Evolutionary conservation across 2,113 vertebrate genomes (phyloP), one percentile per base, ranked within the genome.

Genomic region (Scartelaos histophorus): DNA sequence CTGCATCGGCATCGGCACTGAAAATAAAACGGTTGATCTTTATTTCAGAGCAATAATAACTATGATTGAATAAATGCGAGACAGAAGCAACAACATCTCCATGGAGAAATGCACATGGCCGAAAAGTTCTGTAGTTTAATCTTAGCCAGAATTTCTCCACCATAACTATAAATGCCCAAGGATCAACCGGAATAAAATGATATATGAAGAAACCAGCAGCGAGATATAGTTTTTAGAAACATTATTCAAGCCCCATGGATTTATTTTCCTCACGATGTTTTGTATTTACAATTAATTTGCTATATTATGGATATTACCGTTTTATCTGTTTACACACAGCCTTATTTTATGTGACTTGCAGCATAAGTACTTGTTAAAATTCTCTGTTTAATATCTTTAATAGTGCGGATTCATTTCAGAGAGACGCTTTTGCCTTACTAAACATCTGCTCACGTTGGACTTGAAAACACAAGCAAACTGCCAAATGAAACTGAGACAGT

Each of bases 401-500:
- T 68, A 67, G 61, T 77, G 66, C 19, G 67, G 10, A 45, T 34
- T 7, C 38, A 58, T 25, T 38, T n/a, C 34, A n/a, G 73, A 61
- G 66, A 72, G 53, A 69, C 3, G 29, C 16, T 62, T 61, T 80
- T 4, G 68, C 56, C 62, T 69, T 81, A n/a, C 43, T 21, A 29
- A 71, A 61, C 38, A 10, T 67, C 6, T 74, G 65, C 69, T 67
- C 64, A 35, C 25, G 13, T 69, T 35, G 43, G 69, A 74, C 45
- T 57, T 4, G 21, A 29, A 66, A 62, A 34, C 70, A 76, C 57
- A 22, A 68, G n/a, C 58, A 69, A 24, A 62, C 35, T 73, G 71
- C 73, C 75, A 84, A 22, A 80, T 82, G 75, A 65, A 6, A 3
- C 68, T n/a, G 65, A 71, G 47, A 34, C 73, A 71, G 68, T 29